Percentiles rank a stretch among this genome's conserved stretches.
phyloP scores from a whole-genome alignment of 2,113 vertebrate species.

The Callipepla squamata region DNA sequence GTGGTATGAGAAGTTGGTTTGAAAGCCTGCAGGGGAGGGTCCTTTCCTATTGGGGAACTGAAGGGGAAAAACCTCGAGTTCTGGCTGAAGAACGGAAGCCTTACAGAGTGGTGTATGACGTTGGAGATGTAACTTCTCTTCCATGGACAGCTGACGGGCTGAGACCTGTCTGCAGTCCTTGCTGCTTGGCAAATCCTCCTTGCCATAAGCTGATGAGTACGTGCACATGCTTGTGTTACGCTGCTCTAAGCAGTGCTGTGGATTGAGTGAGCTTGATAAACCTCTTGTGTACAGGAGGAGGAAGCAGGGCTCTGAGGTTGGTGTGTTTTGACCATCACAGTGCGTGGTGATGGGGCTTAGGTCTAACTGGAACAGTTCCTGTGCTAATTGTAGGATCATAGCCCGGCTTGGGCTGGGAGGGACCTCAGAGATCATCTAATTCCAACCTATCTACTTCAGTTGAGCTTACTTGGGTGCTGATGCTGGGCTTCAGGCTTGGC shows the following conservation, averaged over 20 bases:
- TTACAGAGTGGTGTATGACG: not conserved
- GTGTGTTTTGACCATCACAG: rapidly evolving
- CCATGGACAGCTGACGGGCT: not conserved
- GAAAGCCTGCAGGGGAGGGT: not conserved
- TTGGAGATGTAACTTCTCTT: not conserved
- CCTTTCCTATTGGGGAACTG: not conserved
- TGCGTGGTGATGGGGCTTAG: not conserved
- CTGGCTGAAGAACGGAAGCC: not conserved
- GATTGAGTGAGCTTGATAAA: not conserved
- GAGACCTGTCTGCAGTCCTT: not conserved
- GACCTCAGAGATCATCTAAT: no score
- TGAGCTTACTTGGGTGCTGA: not conserved
- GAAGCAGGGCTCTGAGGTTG: not conserved
- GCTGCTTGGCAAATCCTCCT: not conserved
- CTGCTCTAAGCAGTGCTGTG: not conserved
- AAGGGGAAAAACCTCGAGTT: not conserved
- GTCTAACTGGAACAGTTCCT: not conserved
- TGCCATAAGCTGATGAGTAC: not conserved
- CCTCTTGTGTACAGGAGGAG: not conserved
- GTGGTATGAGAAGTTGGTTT: not conserved
- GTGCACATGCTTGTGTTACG: not conserved
- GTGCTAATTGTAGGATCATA: rapidly evolving
- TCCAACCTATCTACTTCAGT: no score
- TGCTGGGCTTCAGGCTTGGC: not conserved
- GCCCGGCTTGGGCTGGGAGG: no score